Conservation (phyloP, 2,113 vertebrate genomes). For the Python bivittatus region DNA sequence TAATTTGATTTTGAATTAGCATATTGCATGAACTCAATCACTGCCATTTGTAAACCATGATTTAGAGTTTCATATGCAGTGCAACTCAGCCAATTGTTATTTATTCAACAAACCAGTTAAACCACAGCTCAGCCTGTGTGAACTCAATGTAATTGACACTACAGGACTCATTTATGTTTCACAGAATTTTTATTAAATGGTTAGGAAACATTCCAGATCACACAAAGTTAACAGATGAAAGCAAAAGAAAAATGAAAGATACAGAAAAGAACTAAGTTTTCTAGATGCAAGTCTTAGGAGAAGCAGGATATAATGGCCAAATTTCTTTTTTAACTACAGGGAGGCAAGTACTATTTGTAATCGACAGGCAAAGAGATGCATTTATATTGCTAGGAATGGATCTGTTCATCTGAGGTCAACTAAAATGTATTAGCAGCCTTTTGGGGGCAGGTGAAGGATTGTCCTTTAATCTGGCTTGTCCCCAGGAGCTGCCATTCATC, state of each 20-base stretch:
- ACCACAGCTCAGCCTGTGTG: background rate
- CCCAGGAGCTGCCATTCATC: background rate
- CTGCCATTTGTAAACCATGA: background rate
- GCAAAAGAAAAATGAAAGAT: conserved; percentile 1
- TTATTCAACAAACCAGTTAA: background rate
- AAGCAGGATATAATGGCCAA: conserved; percentile 13
- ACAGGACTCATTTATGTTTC: conserved; percentile 42
- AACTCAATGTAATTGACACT: conserved; percentile 25
- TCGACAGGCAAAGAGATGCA: background rate
- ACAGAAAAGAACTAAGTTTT: conserved; percentile 4
- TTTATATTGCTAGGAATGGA: background rate
- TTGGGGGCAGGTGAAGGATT: background rate
- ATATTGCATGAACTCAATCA: background rate
- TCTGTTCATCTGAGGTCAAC: background rate
- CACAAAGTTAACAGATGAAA: conserved; percentile 55
- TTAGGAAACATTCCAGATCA: conserved; percentile 46
- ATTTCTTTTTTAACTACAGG: background rate
- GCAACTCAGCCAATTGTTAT: background rate
- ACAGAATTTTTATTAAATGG: conserved; percentile 69
- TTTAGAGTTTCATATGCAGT: background rate
- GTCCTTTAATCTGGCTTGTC: background rate
- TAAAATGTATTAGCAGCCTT: background rate
- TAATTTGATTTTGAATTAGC: background rate
- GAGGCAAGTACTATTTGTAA: background rate
- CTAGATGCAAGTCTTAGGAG: conserved; percentile 14